phyloP scores from a whole-genome alignment of 2,113 vertebrate species.

The Aramus guarauna region DNA sequence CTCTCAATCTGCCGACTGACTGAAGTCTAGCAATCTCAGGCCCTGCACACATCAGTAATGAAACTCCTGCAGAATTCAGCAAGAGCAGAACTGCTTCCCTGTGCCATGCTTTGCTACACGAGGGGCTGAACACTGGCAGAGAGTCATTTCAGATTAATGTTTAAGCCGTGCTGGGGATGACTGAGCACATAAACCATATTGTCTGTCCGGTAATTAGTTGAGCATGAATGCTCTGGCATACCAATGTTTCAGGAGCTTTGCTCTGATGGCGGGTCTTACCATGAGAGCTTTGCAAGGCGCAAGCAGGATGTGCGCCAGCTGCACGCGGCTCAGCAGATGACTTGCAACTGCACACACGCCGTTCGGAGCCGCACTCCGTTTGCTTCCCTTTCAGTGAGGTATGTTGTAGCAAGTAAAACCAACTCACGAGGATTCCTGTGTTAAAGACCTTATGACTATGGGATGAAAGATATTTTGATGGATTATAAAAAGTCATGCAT shows the following conservation, averaged over 20 bases:
- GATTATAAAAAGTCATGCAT: neutral
- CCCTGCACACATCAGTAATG: neutral
- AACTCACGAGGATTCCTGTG: neutral
- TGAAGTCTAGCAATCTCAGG: neutral
- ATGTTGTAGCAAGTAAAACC: neutral
- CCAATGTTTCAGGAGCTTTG: neutral
- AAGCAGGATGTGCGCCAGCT: neutral
- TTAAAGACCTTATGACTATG: neutral
- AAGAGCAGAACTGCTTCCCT: neutral
- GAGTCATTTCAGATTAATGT: neutral
- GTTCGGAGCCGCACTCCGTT: fast-evolving
- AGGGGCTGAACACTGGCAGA: neutral
- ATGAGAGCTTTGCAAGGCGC: neutral
- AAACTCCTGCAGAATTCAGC: neutral
- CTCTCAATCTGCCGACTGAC: neutral
- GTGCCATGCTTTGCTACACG: neutral
- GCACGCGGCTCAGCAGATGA: neutral
- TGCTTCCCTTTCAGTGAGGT: neutral
- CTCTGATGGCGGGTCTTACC: neutral
- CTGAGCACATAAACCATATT: neutral
- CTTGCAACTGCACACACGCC: fast-evolving
- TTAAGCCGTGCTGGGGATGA: neutral
- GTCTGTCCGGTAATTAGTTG: neutral
- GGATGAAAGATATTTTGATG: neutral
- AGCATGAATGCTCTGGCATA: neutral